These are phyloP conservation scores for Tachycineta bicolor DNA, from an alignment of 2,113 vertebrate genomes.

Conservation along the genomic window DNA sequence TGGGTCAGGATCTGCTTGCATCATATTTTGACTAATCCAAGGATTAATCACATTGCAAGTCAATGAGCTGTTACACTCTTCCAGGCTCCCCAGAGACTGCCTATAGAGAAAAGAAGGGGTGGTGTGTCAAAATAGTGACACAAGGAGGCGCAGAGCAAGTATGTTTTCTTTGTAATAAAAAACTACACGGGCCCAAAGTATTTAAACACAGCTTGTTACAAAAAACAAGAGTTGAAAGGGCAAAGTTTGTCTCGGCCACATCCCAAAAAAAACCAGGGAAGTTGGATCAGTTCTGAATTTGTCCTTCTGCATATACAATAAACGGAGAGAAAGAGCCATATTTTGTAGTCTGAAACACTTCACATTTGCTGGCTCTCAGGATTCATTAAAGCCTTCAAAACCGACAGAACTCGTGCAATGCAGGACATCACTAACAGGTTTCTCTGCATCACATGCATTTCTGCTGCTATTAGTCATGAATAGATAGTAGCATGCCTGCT, in stretches of 20 bases:
- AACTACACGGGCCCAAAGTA: not conserved
- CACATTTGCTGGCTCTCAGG: not conserved
- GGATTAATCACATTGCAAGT: slow-evolving; percentile 69
- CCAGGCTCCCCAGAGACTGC: slow-evolving; percentile 11
- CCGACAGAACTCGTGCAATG: not conserved
- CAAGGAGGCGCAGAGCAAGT: not conserved
- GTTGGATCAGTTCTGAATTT: not conserved
- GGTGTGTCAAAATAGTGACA: slow-evolving; percentile 28
- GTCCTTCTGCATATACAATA: not conserved
- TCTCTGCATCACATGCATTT: not conserved
- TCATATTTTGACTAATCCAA: slow-evolving; percentile 67
- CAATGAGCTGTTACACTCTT: slow-evolving; percentile 50
- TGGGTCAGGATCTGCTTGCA: slow-evolving; percentile 63
- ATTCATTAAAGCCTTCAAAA: not conserved
- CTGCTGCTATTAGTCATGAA: not conserved
- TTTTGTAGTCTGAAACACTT: not conserved
- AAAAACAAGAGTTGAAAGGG: slow-evolving; percentile 43
- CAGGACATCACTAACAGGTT: not conserved
- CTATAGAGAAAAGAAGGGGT: not conserved
- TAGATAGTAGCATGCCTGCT: not conserved
- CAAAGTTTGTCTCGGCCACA: not conserved
- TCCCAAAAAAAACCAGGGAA: not conserved
- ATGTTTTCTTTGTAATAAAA: slow-evolving; percentile 17
- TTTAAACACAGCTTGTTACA: slow-evolving; percentile 39
- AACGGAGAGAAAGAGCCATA: not conserved